phyloP scores from a whole-genome alignment of 2,888 invertebrate genomes.

The Nowickia ferox region DNA sequence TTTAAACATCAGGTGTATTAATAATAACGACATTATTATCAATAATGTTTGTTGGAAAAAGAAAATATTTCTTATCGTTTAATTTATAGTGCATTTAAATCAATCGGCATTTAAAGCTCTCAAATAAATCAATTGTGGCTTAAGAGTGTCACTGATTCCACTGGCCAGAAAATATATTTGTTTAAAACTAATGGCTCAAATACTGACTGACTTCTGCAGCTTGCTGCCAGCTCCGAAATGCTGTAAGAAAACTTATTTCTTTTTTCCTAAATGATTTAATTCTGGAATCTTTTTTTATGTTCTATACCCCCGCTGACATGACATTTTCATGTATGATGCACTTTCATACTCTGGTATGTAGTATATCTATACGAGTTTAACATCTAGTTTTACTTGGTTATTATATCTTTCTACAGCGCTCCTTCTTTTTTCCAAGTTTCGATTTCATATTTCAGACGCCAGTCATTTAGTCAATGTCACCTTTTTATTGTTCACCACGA shows the following conservation, averaged over 20 bases:
- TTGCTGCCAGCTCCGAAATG: conserved; percentile 15
- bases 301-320: conserved; percentile 47
- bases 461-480: conserved; percentile 47
- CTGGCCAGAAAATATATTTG: conserved; percentile 54
- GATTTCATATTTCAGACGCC: conserved; percentile 54
- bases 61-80: conserved; percentile 52
- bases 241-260: conserved; percentile 1
- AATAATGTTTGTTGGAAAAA: too few species aligned
- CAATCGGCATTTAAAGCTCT: conserved; percentile 77
- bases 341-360: background rate
- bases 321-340: conserved; percentile 33
- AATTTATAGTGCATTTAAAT: conserved; percentile 80
- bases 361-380: background rate
- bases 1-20: too few species aligned
- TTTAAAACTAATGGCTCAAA: conserved; percentile 3
- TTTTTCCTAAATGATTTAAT: conserved; percentile 4
- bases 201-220: background rate
- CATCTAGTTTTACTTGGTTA: conserved; percentile 23
- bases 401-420: conserved; percentile 26
- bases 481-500: conserved; percentile 29
- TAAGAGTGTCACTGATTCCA: conserved; percentile 77
- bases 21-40: too few species aligned
- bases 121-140: conserved; percentile 79
- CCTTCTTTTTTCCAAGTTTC: background rate
- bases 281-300: conserved; percentile 12